Conservation (phyloP, 2,888 invertebrate species). For the Zygothrica quintamaculata region DNA sequence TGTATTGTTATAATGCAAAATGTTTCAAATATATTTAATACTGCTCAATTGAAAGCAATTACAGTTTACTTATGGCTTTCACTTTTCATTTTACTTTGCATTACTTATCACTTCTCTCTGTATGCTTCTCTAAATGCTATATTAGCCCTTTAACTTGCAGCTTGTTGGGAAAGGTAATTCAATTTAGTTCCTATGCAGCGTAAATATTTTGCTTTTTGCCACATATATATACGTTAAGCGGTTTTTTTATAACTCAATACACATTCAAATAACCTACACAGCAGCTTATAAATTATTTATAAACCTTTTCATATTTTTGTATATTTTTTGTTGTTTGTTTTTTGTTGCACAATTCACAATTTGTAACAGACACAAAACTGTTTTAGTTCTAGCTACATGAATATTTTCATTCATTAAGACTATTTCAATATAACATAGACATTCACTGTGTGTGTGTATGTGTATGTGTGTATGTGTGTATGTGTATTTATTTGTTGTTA, state of each 20-base stretch:
- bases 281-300: slow-evolving; percentile 24
- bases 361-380: slow-evolving; percentile 35
- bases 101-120: no score
- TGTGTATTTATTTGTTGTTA: slow-evolving; percentile 10
- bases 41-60: no score
- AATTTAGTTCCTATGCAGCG: slow-evolving; percentile 26
- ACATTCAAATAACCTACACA: slow-evolving; percentile 16
- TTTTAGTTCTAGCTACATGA: slow-evolving; percentile 41
- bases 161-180: neutral
- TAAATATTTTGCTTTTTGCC: slow-evolving; percentile 20
- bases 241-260: slow-evolving; percentile 4
- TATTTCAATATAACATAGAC: slow-evolving; percentile 48
- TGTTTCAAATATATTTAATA: no score
- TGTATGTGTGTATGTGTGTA: slow-evolving; percentile 16
- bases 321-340: no score
- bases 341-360: slow-evolving; percentile 21
- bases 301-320: neutral
- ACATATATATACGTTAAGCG: slow-evolving; percentile 11
- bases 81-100: no score
- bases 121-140: no score
- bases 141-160: no score
- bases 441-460: slow-evolving; percentile 54
- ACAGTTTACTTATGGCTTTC: no score
- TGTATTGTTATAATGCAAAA: no score
- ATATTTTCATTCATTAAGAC: slow-evolving; percentile 23